Evolutionary conservation across 2,888 invertebrate species (phyloP), one percentile per base, ranked within the genome.

Genomic region (Eumacrocentrus americanus): DNA sequence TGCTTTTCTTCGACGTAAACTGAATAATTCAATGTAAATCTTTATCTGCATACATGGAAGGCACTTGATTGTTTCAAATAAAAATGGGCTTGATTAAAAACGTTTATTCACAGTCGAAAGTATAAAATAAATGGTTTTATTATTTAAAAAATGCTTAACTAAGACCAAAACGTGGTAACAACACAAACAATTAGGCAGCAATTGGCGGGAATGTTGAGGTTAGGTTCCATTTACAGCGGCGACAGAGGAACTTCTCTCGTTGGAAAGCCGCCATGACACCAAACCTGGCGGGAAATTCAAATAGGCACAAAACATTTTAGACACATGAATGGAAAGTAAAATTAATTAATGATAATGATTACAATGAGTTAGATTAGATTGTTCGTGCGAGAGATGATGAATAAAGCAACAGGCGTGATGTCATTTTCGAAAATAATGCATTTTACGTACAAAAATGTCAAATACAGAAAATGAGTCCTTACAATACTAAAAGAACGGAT

Each of bases 371-470:
- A 11, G n/a, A n/a, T n/a, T n/a, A n/a, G n/a, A n/a, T n/a, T n/a
- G n/a, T n/a, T n/a, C n/a, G n/a, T n/a, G n/a, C n/a, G 35, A 18
- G n/a, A 34, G 12, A 5, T 20, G n/a, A 16, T 16, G 6, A 18
- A 50, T 50, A 50, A 20, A 35, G 2, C n/a, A 11, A 20, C n/a
- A 9, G 1, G 22, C 12, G n/a, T 22, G 14, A 14, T 22, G 12
- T 52, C 20, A 14, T 22, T 52, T 52, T 52, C 51, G 51, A 52
- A 52, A 52, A 52, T 52, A 52, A 52, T 52, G 38, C 51, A 52
- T 52, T 52, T 52, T 52, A 52, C 51, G 51, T 52, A 52, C 51
- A 52, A 52, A 52, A 52, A 52, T 52, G 38, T 52, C 16, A 52
- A 52, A 38, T 52, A 38, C 38, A 52, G 51, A 52, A 52, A 23